phyloP scores from a whole-genome alignment of 2,888 invertebrate genomes.

The Scelioninae gen. 1 region DNA sequence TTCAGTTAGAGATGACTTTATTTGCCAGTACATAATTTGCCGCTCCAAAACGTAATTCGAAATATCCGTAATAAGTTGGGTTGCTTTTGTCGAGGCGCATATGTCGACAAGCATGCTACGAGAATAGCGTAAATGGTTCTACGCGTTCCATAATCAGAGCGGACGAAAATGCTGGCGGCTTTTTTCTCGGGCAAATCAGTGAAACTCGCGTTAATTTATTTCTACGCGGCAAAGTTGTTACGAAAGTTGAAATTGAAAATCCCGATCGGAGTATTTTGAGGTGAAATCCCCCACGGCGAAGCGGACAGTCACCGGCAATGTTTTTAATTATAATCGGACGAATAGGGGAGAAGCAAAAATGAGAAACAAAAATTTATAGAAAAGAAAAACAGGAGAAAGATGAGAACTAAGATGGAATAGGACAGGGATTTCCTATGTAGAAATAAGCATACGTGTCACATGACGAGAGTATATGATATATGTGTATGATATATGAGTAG shows the following conservation, averaged over 20 bases:
- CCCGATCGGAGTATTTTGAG: slow-evolving; percentile 46
- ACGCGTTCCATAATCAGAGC: too few species aligned
- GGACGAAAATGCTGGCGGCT: too few species aligned
- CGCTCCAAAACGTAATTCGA: too few species aligned
- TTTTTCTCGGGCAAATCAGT: slow-evolving; percentile 41
- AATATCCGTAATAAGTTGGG: too few species aligned
- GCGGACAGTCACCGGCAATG: slow-evolving; percentile 43
- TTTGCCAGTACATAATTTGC: too few species aligned
- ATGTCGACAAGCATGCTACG: too few species aligned
- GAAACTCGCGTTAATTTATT: slow-evolving; percentile 49
- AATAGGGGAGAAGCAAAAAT: slow-evolving; percentile 5
- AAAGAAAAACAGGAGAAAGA: slow-evolving; percentile 43
- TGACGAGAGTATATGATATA: slow-evolving; percentile 20
- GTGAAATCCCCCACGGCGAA: slow-evolving; percentile 47
- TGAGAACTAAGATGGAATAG: slow-evolving; percentile 48
- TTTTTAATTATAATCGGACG: slow-evolving; percentile 63
- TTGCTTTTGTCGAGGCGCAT: too few species aligned
- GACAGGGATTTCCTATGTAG: slow-evolving; percentile 41
- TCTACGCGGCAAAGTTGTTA: slow-evolving; percentile 38
- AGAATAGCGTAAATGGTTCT: too few species aligned
- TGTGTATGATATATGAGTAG: slow-evolving; percentile 22
- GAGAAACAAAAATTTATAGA: slow-evolving; percentile 20
- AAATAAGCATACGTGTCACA: slow-evolving; percentile 33
- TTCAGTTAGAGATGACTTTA: too few species aligned
- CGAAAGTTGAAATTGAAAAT: slow-evolving; percentile 64